phyloP scores from a whole-genome alignment of 2,888 invertebrate species.

The Lamellibrachia satsuma region DNA sequence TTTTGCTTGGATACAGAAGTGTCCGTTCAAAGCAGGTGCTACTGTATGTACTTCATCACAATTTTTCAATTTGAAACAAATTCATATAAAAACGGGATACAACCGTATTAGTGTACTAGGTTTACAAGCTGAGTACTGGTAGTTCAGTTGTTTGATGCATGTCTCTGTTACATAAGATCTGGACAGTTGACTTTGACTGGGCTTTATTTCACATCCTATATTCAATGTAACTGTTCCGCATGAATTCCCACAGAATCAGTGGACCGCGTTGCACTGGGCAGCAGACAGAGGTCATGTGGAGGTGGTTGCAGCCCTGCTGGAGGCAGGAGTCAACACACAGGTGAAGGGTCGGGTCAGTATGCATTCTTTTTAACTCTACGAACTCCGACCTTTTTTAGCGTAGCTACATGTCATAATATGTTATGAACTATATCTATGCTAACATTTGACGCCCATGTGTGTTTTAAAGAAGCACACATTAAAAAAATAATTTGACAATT shows the following conservation, averaged over 20 bases:
- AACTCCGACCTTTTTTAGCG: too few species aligned
- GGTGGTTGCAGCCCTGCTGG: slow-evolving; percentile 58
- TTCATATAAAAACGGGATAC: too few species aligned
- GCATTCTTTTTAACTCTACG: too few species aligned
- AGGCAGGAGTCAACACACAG: slow-evolving; percentile 60
- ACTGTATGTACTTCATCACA: too few species aligned
- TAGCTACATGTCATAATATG: too few species aligned
- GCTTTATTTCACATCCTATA: not conserved
- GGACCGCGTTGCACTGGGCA: slow-evolving; percentile 66
- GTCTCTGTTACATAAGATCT: not conserved
- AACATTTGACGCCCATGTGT: too few species aligned
- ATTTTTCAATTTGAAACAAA: too few species aligned
- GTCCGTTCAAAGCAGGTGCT: too few species aligned
- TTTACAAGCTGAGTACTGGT: not conserved
- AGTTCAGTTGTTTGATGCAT: not conserved
- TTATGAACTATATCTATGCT: too few species aligned
- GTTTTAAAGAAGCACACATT: too few species aligned
- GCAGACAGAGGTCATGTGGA: slow-evolving; percentile 61
- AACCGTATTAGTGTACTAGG: not conserved
- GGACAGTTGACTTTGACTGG: not conserved
- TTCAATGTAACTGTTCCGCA: not conserved
- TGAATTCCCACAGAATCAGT: slow-evolving; percentile 54
- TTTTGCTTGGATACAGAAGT: too few species aligned
- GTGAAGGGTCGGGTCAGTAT: slow-evolving; percentile 53
- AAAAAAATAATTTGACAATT: too few species aligned